Evolutionary conservation across 2,888 invertebrate species (phyloP).

Genomic region (Cosmia pyralina): DNA sequence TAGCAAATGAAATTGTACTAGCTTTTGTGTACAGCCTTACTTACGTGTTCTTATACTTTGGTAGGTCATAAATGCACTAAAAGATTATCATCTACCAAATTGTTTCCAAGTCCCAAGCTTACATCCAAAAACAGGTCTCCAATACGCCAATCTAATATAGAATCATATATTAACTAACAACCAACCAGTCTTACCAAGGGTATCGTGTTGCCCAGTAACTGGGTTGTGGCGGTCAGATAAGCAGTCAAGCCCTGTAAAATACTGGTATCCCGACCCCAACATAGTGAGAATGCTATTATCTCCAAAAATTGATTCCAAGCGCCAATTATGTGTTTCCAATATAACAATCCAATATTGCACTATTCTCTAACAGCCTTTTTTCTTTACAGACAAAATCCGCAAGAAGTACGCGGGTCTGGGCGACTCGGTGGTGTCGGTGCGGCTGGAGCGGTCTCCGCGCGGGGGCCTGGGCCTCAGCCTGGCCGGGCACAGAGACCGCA

Average conservation of each 20-base stretch:
- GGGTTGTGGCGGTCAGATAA: too few species aligned
- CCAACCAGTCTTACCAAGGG: neutral
- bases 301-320: neutral
- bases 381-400: constrained; percentile 95
- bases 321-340: neutral
- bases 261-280: neutral
- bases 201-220: too few species aligned
- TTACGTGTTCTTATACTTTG: neutral
- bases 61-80: neutral
- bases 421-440: constrained; percentile 92
- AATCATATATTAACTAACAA: neutral
- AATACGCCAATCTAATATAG: neutral
- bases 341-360: too few species aligned
- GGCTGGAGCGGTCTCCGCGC: constrained; percentile 93
- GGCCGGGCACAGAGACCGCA: constrained; percentile 98
- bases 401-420: constrained; percentile 97
- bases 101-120: neutral
- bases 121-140: too few species aligned
- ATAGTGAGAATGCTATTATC: neutral
- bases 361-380: neutral
- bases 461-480: constrained; percentile 97
- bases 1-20: neutral
- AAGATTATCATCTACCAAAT: neutral
- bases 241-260: too few species aligned
- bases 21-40: neutral